Evolutionary conservation across 2,113 vertebrate genomes (phyloP).

Genomic region (Pituophis catenifer): DNA sequence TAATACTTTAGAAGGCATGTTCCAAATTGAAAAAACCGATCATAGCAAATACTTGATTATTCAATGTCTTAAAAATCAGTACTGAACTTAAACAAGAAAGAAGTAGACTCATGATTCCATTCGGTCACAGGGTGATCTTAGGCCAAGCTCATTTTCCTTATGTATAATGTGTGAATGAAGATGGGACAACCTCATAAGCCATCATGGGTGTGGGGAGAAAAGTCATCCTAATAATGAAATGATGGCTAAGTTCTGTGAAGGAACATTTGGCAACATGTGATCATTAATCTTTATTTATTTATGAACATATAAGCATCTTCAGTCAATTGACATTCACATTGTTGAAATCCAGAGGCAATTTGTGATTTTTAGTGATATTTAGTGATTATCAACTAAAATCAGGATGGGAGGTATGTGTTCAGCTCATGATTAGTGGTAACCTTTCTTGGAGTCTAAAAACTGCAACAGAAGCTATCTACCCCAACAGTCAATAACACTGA

Average conservation of each 20-base stretch:
- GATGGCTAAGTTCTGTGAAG: background rate
- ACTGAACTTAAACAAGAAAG: background rate
- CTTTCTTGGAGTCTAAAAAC: background rate
- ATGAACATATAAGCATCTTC: background rate
- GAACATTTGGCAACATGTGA: background rate
- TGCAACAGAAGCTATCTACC: background rate
- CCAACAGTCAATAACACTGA: background rate
- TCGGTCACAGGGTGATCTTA: background rate
- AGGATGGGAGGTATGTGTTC: background rate
- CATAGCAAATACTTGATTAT: background rate
- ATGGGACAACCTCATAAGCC: background rate
- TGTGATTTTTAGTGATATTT: background rate
- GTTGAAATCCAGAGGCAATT: background rate
- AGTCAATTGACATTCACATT: background rate
- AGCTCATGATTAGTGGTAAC: background rate
- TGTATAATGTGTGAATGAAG: background rate
- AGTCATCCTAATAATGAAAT: background rate
- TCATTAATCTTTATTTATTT: background rate
- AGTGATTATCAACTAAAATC: background rate
- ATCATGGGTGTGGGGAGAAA: background rate
- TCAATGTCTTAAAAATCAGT: background rate
- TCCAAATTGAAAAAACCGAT: background rate
- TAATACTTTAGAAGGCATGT: background rate
- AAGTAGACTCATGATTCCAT: background rate
- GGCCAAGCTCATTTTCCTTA: background rate